Conservation (phyloP, 1,140 invertebrate genomes). For the Carposina sasakii region DNA sequence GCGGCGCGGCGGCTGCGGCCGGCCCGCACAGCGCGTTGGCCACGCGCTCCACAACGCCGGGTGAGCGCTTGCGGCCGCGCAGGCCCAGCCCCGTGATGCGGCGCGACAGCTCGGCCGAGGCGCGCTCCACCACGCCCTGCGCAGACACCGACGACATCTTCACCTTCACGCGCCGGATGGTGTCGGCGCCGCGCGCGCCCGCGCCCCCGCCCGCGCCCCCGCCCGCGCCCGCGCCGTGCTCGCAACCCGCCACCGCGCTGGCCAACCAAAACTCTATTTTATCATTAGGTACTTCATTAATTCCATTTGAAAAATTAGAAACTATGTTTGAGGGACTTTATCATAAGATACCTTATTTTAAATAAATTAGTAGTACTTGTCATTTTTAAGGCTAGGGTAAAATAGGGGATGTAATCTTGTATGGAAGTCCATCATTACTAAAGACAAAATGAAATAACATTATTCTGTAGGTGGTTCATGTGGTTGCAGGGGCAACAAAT, state of each 20-base stretch:
- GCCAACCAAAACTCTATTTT: no score
- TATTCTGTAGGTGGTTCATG: no score
- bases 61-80: constrained; percentile 78
- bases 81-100: constrained; percentile 89
- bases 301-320: no score
- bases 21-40: constrained; percentile 86
- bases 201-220: constrained; percentile 34
- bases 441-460: no score
- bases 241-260: constrained; percentile 58
- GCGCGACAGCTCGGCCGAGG: constrained; percentile 89
- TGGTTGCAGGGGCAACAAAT: no score
- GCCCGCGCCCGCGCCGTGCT: constrained; percentile 32
- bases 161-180: constrained; percentile 67
- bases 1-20: constrained; percentile 39
- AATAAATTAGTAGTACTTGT: no score
- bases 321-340: no score
- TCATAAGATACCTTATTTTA: no score
- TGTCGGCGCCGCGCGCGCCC: constrained; percentile 46
- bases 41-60: constrained; percentile 84
- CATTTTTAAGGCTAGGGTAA: no score
- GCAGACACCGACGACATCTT: constrained; percentile 78
- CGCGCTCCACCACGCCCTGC: constrained; percentile 88
- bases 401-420: no score
- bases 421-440: no score
- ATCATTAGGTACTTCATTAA: no score